Conservation (phyloP, 2,797 vertebrate species). For the Sarcophilus harrisii region DNA sequence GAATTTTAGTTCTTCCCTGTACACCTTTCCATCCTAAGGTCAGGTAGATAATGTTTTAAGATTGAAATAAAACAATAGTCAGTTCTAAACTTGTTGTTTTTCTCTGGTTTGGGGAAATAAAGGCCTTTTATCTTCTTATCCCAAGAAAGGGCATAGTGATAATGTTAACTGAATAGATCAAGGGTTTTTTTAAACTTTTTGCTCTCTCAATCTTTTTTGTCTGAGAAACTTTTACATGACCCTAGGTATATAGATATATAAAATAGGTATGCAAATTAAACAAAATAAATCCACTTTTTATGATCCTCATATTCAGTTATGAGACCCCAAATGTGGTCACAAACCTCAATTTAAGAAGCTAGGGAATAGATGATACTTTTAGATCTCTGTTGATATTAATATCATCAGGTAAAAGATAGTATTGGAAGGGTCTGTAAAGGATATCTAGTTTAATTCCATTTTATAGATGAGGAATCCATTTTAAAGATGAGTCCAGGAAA, state of each 20-base stretch:
- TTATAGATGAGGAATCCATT: neutral
- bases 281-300: too few relatives aligned
- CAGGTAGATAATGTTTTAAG: neutral
- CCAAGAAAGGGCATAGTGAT: neutral
- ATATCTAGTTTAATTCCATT: neutral
- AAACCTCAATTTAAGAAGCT: too few relatives aligned
- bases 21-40: conserved; percentile 4
- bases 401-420: neutral
- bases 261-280: neutral
- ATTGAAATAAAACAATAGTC: neutral
- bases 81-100: neutral
- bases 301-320: too few relatives aligned
- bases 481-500: neutral
- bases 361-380: neutral
- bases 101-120: neutral
- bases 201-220: too few relatives aligned
- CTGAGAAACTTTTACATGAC: too few relatives aligned
- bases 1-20: conserved; percentile 17
- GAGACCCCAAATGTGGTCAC: too few relatives aligned
- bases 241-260: too few relatives aligned
- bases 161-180: neutral
- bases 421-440: neutral
- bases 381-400: neutral
- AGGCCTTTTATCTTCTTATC: neutral
- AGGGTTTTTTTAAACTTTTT: too few relatives aligned